Conservation (phyloP, 2,113 vertebrate genomes). For the Forbesichthys agassizii region DNA sequence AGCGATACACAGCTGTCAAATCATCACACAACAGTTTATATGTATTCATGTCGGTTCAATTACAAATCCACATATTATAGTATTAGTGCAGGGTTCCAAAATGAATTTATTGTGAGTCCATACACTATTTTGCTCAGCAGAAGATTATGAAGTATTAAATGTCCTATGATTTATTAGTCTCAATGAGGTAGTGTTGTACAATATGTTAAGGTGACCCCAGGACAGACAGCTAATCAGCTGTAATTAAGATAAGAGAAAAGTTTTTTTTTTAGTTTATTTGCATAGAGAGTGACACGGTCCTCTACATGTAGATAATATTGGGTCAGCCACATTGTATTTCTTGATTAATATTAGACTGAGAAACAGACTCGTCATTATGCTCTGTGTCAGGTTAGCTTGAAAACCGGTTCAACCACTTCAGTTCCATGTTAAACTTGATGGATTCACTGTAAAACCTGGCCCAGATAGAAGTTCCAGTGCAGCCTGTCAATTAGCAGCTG, state of each 20-base stretch:
- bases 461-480: conserved; percentile 7
- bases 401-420: background rate
- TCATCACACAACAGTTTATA: no score
- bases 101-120: background rate
- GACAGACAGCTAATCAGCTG: conserved; percentile 55
- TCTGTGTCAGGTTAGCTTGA: background rate
- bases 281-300: conserved; percentile 35
- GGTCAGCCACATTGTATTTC: conserved; percentile 30
- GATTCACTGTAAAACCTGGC: conserved; percentile 40
- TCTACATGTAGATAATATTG: conserved; percentile 17
- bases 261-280: conserved; percentile 26
- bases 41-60: no score
- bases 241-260: conserved; percentile 62
- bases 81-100: no score
- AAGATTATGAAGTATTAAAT: conserved; percentile 39
- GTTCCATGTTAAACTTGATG: conserved; percentile 26
- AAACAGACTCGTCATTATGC: no score
- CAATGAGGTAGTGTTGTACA: conserved; percentile 36
- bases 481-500: conserved; percentile 56
- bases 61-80: no score
- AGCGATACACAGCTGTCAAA: no score
- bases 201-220: conserved; percentile 57
- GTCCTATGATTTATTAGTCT: conserved; percentile 42
- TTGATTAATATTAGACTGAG: conserved; percentile 24
- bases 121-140: conserved; percentile 6